Base-by-base conservation (phyloP, 2,888 invertebrate species). In the Polia nebulosa region DNA sequence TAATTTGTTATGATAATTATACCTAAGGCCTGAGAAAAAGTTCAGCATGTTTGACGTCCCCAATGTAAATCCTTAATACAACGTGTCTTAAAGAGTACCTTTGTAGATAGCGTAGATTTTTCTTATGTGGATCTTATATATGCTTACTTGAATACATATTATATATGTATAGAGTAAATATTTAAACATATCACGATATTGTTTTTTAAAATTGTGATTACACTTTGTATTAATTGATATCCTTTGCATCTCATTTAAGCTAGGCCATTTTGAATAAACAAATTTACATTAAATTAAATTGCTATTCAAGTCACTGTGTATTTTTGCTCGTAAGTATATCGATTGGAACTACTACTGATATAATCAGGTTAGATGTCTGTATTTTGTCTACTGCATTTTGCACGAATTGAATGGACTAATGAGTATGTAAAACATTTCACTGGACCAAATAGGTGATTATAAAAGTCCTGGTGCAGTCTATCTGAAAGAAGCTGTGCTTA, bases 71-170 rank as follows among this genome's bases (percentile, higher is more conserved):
- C 87, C 88, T 88, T 86, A 76, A 86, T 90, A 88, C 90, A 90
- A 92, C 92, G 94, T 95, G 95, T 94, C 94, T 94, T 94, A 94
- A 90, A 87, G 85, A 91, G 94, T 94, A 94, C 94, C 94, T 95
- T 93, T 88, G 89, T 93, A 92, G 88, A 85, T 91, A 91, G 88
- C 82, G 82, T 83, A 83, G 85, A 78, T 41, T 80, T 86, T 88
- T 88, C 85, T 86, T 87, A 86, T 75, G 75, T 84, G 72, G 44
- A 84, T 75, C 75, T 83, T 83, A 82, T 82, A 82, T 83, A 83
- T 82, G 82, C 84, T 81, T 81, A 84, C 81, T 84, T 52, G 56
- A 77, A 83, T 89, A 90, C 88, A 89, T 89, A 89, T 89, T 86
- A 89, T 88, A 89, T 89, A 89, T 88, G 89, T 90, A 87, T 86